Conservation (phyloP, 2,113 vertebrate genomes). For the Pollachius pollachius region DNA sequence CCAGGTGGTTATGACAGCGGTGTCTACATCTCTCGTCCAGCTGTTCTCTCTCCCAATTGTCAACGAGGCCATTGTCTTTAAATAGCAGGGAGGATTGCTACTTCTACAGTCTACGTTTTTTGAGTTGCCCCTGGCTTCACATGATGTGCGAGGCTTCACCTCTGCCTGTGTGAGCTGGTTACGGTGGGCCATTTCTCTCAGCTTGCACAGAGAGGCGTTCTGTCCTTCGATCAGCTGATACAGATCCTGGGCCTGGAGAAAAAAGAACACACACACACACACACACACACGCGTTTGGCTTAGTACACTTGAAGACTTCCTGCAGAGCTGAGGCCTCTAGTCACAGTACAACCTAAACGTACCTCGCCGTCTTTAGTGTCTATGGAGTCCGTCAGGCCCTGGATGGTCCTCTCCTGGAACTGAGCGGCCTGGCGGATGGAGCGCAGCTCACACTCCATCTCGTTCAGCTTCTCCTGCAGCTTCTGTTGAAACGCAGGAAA, state of each 20-base stretch:
- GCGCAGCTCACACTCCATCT: constrained; percentile 85
- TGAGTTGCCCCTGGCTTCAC: neutral
- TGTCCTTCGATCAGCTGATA: constrained; percentile 87
- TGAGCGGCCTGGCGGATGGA: constrained; percentile 79
- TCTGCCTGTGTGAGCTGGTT: constrained; percentile 79
- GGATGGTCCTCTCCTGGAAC: constrained; percentile 82
- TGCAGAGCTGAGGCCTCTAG: neutral
- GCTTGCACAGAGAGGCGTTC: constrained; percentile 84
- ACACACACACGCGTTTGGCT: neutral
- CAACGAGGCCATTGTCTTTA: too few species aligned
- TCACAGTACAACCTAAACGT: constrained; percentile 6
- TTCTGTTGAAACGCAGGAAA: constrained; percentile 64
- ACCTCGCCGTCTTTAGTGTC: constrained; percentile 89
- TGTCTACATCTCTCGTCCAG: too few species aligned
- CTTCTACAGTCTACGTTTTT: too few species aligned
- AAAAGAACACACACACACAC: neutral
- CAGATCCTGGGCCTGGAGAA: constrained; percentile 82
- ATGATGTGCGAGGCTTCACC: constrained; percentile 55
- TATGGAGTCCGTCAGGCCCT: constrained; percentile 82
- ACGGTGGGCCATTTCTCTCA: constrained; percentile 83
- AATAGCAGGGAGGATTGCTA: too few species aligned
- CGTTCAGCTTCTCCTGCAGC: constrained; percentile 87
- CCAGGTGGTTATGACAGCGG: too few species aligned
- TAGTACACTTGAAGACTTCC: neutral
- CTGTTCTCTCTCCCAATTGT: too few species aligned